A percentile compares a stretch with the other conserved stretches of the same genome.
Conservation (phyloP, 2,888 invertebrate species). For the Xanthia icteritia region DNA sequence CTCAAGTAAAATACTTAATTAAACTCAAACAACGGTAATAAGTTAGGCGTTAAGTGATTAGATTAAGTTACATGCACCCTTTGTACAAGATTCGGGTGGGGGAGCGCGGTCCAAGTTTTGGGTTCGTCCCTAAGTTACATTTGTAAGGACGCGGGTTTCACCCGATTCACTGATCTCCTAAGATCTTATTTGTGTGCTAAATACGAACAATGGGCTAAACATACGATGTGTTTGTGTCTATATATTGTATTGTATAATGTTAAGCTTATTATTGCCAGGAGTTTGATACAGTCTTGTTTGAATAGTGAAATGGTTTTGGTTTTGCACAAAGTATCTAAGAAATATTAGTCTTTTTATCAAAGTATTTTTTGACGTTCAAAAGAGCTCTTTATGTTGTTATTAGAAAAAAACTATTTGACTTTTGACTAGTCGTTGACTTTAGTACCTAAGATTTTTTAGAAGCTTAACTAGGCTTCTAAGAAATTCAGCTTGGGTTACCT, state of each 20-base stretch:
- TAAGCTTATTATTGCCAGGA: constrained; percentile 58
- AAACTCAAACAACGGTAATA: constrained; percentile 69
- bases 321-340: constrained; percentile 4
- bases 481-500: background rate
- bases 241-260: constrained; percentile 37
- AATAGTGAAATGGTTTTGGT: constrained; percentile 34
- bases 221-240: constrained; percentile 52
- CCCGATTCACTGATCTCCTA: constrained; percentile 78
- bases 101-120: constrained; percentile 82
- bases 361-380: no score
- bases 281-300: constrained; percentile 35
- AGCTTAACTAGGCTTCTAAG: background rate
- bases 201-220: constrained; percentile 76
- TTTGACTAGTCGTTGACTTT: no score
- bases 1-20: constrained; percentile 62
- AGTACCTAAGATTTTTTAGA: background rate
- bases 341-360: no score
- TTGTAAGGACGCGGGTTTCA: constrained; percentile 77
- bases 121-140: constrained; percentile 87
- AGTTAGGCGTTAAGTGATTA: constrained; percentile 71
- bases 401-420: no score
- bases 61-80: constrained; percentile 72
- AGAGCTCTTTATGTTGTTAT: no score
- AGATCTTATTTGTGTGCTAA: constrained; percentile 80
- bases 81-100: constrained; percentile 74